Evolutionary conservation across 2,888 invertebrate genomes (phyloP), one percentile per base, ranked within the genome.

Genomic region (Trichopoda pennipes): DNA sequence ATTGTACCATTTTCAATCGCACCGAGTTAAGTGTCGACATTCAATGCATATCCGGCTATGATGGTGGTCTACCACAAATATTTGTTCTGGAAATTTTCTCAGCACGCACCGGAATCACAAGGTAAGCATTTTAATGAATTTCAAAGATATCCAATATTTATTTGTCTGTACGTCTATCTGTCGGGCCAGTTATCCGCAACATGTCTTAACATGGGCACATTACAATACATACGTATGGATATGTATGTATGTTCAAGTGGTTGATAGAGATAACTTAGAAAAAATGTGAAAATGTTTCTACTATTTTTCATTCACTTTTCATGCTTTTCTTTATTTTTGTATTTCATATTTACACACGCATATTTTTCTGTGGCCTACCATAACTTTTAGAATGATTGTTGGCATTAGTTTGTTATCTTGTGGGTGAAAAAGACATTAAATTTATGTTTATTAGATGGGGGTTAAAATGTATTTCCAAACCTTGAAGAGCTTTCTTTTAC

Each of bases 31-130:
- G 95, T 81, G 95, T 96, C 86, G 94, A 95, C 90, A 95, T 97
- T 85, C 94, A 94, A 87, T 97, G 97, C 91, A 93, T 95, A 88
- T 93, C 96, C 28, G 96, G 96, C 86, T 97, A 96, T 92, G 97
- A 97, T 92, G 97, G 97, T 80, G 97, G 97, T 85, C 93, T 97
- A 87, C 96, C 96, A 80, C 97, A 97, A 92, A 93, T 93, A 90
- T 97, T 97, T 92, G 93, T 96, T 70, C 93, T 97, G 85, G 96
- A 97, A 92, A 93, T 96, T 85, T 95, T 93, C 90, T 91, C 91
- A 85, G 86, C 89, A 85, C 90, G 90, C 88, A 91, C 90, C 83
- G 91, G 91, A 84, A 85, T 88, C 83, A 90, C 90, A 85, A 91
- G 91, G 91, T 91, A 88, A 90, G 89, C 88, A 88, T 87, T 87